A percentile compares a stretch with the other conserved stretches of the same genome.
Conservation (phyloP, 37 sponge, comb jelly and placozoan species). For the Mnemiopsis leidyi region DNA sequence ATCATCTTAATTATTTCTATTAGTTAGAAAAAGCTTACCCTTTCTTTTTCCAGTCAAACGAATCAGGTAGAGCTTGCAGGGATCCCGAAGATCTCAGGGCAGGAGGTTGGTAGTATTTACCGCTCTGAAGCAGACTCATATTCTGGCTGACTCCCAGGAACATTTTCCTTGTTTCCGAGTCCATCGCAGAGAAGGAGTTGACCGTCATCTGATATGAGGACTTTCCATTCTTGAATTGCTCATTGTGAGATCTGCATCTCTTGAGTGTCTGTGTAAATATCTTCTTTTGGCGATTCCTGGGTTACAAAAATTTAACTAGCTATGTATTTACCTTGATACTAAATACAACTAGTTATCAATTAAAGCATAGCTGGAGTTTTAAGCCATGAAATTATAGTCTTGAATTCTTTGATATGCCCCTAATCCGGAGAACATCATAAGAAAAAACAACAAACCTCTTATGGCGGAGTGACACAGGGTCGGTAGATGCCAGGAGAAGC, state of each 20-base stretch:
- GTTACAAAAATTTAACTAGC: too few species aligned
- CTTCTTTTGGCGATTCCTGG: neutral
- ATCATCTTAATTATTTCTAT: too few species aligned
- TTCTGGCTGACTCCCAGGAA: neutral
- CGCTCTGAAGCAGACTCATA: neutral
- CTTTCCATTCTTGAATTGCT: neutral
- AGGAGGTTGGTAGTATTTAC: neutral
- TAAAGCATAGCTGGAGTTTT: too few species aligned
- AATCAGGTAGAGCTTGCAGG: neutral
- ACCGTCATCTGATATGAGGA: neutral
- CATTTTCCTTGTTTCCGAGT: neutral
- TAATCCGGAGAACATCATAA: too few species aligned
- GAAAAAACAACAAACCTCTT: too few species aligned
- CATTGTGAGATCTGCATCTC: neutral
- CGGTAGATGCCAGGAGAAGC: neutral
- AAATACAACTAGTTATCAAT: too few species aligned
- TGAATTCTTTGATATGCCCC: too few species aligned
- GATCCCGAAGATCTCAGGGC: neutral
- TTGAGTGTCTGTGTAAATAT: neutral
- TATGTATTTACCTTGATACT: too few species aligned
- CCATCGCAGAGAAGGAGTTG: neutral
- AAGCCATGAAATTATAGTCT: too few species aligned
- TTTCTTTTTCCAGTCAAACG: neutral
- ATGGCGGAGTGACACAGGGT: neutral
- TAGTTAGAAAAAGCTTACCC: too few species aligned